Evolutionary conservation across 2,797 vertebrate species (phyloP), one percentile per base, ranked within the genome.

Genomic region (Lutjanus campechanus): DNA sequence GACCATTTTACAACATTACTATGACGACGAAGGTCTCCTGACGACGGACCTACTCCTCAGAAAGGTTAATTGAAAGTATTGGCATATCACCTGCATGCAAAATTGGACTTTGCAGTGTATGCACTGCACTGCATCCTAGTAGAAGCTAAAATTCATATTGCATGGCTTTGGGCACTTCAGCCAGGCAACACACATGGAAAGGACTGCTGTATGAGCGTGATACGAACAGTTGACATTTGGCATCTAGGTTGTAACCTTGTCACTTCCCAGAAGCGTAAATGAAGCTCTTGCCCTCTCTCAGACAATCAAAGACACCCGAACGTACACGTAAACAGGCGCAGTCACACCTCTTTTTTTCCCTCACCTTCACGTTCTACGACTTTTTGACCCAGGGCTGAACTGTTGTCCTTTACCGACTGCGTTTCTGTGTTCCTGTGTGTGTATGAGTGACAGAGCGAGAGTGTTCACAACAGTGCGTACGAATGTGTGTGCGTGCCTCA

Each of bases 401-500:
- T 53, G 19, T 13, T 59, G 40, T 50, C 73, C 20, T 75, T 49
- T 7, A 25, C 3, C 25, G 10, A 54, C 15, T 12, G 56, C 49
- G 36, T 76, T 9, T 79, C 8, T 73, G 29, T 36, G 29, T 36
- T 36, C 29, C 29, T 36, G 29, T 4, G 60, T 66, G 71, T 51
- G 40, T 36, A 20, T 66, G 60, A 15, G 64, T 19, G 53, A 64
- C 55, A 15, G 47, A 53, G 16, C 5, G 15, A 43, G 11, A 25
- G n/a, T 19, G 46, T 60, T 83, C 50, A 17, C 6, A 51, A 47
- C n/a, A 5, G 13, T 43, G 62, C 61, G 83, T 41, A 11, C 25
- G 44, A n/a, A 22, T 59, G 66, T 75, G 83, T 40, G 73, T 69
- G 75, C 8, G 13, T 5, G 66, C 56, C 65, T 85, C 75, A 77